Evolutionary conservation across 1,140 invertebrate species (phyloP).

Genomic region (Condylostylus longicornis): DNA sequence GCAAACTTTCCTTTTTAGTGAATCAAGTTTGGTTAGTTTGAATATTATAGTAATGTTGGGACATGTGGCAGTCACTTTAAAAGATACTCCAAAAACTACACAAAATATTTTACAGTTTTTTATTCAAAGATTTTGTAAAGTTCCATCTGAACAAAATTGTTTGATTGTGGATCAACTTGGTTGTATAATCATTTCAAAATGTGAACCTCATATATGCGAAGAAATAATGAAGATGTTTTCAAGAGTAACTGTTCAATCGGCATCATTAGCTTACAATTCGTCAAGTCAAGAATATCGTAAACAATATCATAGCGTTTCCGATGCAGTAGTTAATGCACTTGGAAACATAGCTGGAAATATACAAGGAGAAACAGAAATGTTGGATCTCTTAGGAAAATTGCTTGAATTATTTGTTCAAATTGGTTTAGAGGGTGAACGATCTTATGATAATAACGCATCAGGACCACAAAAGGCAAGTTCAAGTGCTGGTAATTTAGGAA

Average conservation of each 20-base stretch:
- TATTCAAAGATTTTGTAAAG: conserved; percentile 86
- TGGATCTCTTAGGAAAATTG: conserved; percentile 73
- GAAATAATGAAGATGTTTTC: conserved; percentile 98
- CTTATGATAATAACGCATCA: conserved; percentile 59
- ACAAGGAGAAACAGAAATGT: conserved; percentile 70
- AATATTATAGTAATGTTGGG: conserved; percentile 97
- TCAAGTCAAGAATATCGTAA: conserved; percentile 48
- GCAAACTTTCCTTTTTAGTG: conserved; percentile 39
- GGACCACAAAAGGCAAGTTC: conserved; percentile 64
- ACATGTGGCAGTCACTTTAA: conserved; percentile 87
- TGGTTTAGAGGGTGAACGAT: conserved; percentile 87
- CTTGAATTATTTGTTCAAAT: conserved; percentile 95
- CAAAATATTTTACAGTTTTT: conserved; percentile 95
- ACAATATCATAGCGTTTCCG: conserved; percentile 61
- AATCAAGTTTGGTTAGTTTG: conserved; percentile 77
- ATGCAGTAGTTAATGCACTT: conserved; percentile 85
- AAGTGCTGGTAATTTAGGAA: conserved; percentile 90
- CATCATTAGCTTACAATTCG: conserved; percentile 75
- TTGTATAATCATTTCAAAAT: conserved; percentile 89
- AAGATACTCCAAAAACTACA: conserved; percentile 79
- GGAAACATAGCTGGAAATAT: conserved; percentile 90
- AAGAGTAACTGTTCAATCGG: conserved; percentile 83
- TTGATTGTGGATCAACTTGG: conserved; percentile 94
- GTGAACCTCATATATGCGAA: conserved; percentile 70
- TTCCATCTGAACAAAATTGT: conserved; percentile 73